phyloP scores from a whole-genome alignment of 2,888 invertebrate species.

The Drosophila dives region DNA sequence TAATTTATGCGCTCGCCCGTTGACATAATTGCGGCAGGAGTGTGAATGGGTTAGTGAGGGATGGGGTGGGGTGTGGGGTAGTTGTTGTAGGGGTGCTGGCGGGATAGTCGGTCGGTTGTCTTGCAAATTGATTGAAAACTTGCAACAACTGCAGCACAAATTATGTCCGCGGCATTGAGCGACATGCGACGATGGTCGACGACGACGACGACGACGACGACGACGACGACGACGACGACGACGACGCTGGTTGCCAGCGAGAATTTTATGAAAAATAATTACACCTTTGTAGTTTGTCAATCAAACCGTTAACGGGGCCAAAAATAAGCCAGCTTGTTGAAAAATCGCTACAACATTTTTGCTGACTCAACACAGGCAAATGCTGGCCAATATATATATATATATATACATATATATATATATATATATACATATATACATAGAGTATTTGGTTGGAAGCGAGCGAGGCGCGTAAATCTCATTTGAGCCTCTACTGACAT shows the following conservation, averaged over 20 bases:
- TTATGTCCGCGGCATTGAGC: constrained; percentile 52
- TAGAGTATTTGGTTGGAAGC: constrained; percentile 12
- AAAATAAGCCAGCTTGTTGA: constrained; percentile 58
- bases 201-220: not conserved
- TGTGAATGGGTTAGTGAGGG: constrained; percentile 7
- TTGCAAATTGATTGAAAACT: constrained; percentile 76
- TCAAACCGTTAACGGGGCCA: constrained; percentile 66
- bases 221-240: not conserved
- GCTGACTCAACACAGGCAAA: constrained; percentile 73
- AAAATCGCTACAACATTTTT: constrained; percentile 70
- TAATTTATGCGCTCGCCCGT: constrained; percentile 73
- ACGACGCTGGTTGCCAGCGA: constrained; percentile 4
- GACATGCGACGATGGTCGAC: constrained; percentile 59
- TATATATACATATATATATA: not conserved
- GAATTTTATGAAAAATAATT: constrained; percentile 77
- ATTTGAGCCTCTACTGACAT: constrained; percentile 79
- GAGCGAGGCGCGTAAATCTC: constrained; percentile 74
- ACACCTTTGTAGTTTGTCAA: constrained; percentile 80
- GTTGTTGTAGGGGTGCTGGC: not conserved
- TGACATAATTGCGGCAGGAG: constrained; percentile 71
- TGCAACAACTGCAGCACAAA: constrained; percentile 56
- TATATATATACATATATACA: not conserved
- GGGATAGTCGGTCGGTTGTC: constrained; percentile 17
- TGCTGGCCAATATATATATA: constrained; percentile 42
- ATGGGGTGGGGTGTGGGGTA: constrained; percentile 1